phyloP scores from a whole-genome alignment of 1,140 invertebrate genomes.

The Eufriesea mexicana region DNA sequence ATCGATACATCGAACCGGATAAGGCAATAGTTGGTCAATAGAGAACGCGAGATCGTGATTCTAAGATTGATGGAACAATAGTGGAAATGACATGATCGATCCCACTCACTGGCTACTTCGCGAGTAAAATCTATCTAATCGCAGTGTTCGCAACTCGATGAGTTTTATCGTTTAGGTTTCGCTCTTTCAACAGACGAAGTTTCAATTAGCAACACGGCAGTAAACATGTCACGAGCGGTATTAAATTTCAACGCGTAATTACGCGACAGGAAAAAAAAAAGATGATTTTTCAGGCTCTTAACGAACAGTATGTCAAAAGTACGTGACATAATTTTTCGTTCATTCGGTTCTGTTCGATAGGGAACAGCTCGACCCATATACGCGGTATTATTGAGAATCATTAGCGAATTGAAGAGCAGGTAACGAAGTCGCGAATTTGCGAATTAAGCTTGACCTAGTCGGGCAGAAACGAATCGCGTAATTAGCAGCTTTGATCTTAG shows the following conservation, averaged over 20 bases:
- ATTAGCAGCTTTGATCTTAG: constrained; percentile 5
- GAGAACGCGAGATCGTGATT: neutral
- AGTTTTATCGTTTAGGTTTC: no score
- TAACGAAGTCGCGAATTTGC: neutral
- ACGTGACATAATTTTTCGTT: neutral
- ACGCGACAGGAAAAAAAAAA: neutral
- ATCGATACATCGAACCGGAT: neutral
- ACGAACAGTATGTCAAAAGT: neutral
- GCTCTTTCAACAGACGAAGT: no score
- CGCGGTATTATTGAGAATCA: neutral
- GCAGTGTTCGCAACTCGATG: no score
- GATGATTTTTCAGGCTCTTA: neutral
- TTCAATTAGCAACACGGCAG: neutral
- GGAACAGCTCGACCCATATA: neutral
- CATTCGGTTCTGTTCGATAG: neutral
- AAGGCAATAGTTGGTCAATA: neutral
- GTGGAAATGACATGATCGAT: neutral
- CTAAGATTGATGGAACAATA: neutral
- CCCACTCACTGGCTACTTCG: neutral
- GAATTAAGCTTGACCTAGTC: neutral
- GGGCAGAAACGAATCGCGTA: neutral
- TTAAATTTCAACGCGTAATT: neutral
- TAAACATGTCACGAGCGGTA: neutral
- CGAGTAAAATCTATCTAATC: neutral
- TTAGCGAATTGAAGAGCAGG: constrained; percentile 1